These are phyloP conservation scores for Bagarius yarrelli DNA, from an alignment of 2,113 vertebrate genomes.

Conservation along the genomic window DNA sequence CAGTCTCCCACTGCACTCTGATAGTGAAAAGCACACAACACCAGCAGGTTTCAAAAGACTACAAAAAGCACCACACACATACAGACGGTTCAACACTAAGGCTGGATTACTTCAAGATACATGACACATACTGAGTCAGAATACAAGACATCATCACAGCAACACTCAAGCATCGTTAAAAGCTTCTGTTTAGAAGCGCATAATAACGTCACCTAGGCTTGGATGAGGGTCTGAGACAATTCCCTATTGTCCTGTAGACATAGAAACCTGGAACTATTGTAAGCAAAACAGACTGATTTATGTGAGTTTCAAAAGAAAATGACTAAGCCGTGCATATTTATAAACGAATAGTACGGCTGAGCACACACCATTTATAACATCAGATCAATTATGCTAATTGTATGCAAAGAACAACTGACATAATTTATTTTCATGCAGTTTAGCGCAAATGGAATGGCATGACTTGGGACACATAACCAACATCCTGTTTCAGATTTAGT, in stretches of 20 bases:
- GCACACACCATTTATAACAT: neutral
- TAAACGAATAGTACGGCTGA: neutral
- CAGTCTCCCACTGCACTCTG: constrained; percentile 10
- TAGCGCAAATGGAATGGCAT: neutral
- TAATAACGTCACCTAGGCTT: constrained; percentile 3
- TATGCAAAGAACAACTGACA: constrained; percentile 7
- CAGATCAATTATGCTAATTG: constrained; percentile 2
- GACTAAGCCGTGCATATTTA: constrained; percentile 32
- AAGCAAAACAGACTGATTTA: constrained; percentile 49
- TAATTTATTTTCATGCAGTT: neutral
- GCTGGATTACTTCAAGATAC: constrained; percentile 5
- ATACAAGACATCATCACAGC: constrained; percentile 3
- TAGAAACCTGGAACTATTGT: constrained; percentile 1
- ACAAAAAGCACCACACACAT: constrained; percentile 9
- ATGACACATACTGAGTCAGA: neutral
- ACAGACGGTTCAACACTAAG: neutral
- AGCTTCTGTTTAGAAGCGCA: constrained; percentile 29
- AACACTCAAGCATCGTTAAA: constrained; percentile 12
- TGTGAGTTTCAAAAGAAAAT: neutral
- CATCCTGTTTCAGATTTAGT: too few species aligned
- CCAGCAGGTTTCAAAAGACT: constrained; percentile 4
- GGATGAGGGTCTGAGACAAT: constrained; percentile 30
- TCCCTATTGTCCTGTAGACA: constrained; percentile 7
- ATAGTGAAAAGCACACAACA: neutral
- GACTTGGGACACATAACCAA: too few species aligned